Percentiles rank a stretch among this genome's conserved stretches.
These are phyloP conservation scores for Lasioglossum oenotherae DNA, from an alignment of 2,888 invertebrate genomes.

Conservation along the genomic window DNA sequence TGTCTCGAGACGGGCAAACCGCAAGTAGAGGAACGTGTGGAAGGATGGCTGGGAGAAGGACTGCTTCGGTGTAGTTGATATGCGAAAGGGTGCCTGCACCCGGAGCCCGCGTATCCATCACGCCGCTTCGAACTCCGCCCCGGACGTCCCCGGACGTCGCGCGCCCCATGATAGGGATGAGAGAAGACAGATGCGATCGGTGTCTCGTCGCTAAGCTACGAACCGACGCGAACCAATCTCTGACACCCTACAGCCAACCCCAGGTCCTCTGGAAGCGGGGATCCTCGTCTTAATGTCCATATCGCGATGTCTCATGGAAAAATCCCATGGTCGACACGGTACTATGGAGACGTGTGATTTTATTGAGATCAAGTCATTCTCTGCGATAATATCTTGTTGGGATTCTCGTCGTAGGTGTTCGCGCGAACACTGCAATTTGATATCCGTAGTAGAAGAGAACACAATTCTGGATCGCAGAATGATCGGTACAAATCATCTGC, in stretches of 20 bases:
- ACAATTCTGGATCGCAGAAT: not conserved
- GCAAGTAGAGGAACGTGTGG: constrained; percentile 56
- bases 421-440: too few relatives aligned
- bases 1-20: constrained; percentile 46
- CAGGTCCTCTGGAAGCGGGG: not conserved
- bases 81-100: constrained; percentile 62
- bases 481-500: not conserved
- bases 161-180: constrained; percentile 61
- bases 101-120: constrained; percentile 70
- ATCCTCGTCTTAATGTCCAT: constrained; percentile 29
- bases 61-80: constrained; percentile 65
- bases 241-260: constrained; percentile 39
- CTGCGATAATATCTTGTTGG: not conserved
- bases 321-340: not conserved
- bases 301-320: not conserved
- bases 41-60: constrained; percentile 41
- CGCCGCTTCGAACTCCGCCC: constrained; percentile 62
- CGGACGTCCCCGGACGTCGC: constrained; percentile 35
- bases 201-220: constrained; percentile 70
- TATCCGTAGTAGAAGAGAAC: not conserved
- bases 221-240: constrained; percentile 71
- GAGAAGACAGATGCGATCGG: constrained; percentile 73
- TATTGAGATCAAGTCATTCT: not conserved
- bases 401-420: too few relatives aligned
- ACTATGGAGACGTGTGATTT: not conserved